Evolutionary conservation across 2,888 invertebrate genomes (phyloP).

Genomic region (Scaptomyza reducta): DNA sequence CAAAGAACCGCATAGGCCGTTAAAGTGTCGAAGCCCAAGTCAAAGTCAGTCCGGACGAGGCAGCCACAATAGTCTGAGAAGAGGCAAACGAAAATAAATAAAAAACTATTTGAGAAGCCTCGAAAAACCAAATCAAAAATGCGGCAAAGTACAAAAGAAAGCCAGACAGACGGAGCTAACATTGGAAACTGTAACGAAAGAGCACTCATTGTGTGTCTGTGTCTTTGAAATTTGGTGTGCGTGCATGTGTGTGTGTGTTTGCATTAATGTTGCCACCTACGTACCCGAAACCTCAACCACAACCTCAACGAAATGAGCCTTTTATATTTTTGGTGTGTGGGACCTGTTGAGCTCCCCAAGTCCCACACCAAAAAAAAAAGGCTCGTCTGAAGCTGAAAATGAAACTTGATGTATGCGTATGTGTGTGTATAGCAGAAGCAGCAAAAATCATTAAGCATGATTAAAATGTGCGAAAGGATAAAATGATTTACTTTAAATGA

Average conservation of each 20-base stretch:
- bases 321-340: slow-evolving; percentile 25
- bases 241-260: slow-evolving; percentile 18
- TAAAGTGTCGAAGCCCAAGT: slow-evolving; percentile 70
- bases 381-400: slow-evolving; percentile 18
- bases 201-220: slow-evolving; percentile 14
- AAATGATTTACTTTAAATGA: slow-evolving; percentile 57
- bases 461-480: slow-evolving; percentile 72
- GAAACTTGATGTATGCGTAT: slow-evolving; percentile 6
- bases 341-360: slow-evolving; percentile 29
- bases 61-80: slow-evolving; percentile 15
- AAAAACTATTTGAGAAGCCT: slow-evolving; percentile 62
- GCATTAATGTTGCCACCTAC: slow-evolving; percentile 62
- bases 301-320: slow-evolving; percentile 21
- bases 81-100: slow-evolving; percentile 41
- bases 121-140: slow-evolving; percentile 67
- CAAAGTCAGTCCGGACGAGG: slow-evolving; percentile 32
- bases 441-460: slow-evolving; percentile 57
- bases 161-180: slow-evolving; percentile 35
- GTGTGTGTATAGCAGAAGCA: slow-evolving; percentile 18
- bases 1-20: slow-evolving; percentile 70
- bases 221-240: slow-evolving; percentile 1
- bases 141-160: slow-evolving; percentile 77
- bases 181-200: slow-evolving; percentile 74
- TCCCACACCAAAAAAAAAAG: slow-evolving; percentile 33
- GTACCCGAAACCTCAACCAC: slow-evolving; percentile 23